Evolutionary conservation across 35 echinoderm and acorn worm species (phyloP), one percentile per base, ranked within the genome.

Genomic region (Diadema setosum): DNA sequence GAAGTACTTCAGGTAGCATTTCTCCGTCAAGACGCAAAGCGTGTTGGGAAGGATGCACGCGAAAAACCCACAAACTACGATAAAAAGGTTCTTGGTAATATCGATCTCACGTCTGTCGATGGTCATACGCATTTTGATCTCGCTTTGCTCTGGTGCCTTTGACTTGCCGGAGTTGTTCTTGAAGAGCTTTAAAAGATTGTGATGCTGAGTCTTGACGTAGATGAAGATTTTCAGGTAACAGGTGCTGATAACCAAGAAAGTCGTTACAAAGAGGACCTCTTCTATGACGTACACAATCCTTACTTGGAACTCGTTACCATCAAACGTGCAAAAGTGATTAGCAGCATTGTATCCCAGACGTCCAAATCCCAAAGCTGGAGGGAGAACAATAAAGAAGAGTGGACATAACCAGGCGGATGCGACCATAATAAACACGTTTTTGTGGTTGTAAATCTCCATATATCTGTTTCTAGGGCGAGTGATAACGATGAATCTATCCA

Each of bases 311-410:
- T 36, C 44, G 73, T 26, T 78, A 21, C 73, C 73, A 44, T 78
- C 73, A 21, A 78, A 78, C 27, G 44, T 41, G 73, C 73, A 78
- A 18, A 78, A 78, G 18, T 78, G 83, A 84, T 97, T 94, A 26
- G 90, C 80, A 5, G 83, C 56, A 58, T 97, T 92, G 44, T 93
- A 97, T 9, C 95, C 95, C 17, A 97, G 81, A 35, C 89, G 83
- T 21, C 95, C 95, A 12, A 97, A 59, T 5, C 95, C 95, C 17
- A 97, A 86, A 3, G 85, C 5, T 14, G 75, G 65, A 0, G 95
- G 95, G 18, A 97, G 24, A 17, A 50, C 67, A 5, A 93, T 92
- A 8, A 86, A 81, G 20, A 90, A 18, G 2, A 91, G 82, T 5
- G 95, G 91, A n/a, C 90, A 33, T 23, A 90, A 8, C 95, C 95